These are phyloP conservation scores for Temnothorax ravouxi DNA, from an alignment of 2,888 invertebrate genomes.

Conservation along the genomic window DNA sequence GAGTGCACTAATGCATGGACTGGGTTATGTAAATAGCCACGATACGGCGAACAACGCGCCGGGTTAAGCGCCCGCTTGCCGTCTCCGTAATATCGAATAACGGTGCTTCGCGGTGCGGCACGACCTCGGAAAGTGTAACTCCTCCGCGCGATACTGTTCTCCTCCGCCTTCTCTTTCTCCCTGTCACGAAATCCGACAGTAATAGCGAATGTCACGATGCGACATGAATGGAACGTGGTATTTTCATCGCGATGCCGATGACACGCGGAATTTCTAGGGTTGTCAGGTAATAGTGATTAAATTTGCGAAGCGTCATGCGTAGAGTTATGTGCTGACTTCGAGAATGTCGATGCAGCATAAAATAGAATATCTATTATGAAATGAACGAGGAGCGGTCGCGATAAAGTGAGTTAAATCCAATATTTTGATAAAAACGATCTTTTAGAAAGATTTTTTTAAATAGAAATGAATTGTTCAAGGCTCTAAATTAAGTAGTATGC, in stretches of 20 bases:
- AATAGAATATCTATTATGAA: background rate
- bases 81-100: conserved; percentile 48
- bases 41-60: conserved; percentile 46
- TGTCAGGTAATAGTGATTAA: conserved; percentile 14
- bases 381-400: background rate
- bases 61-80: conserved; percentile 30
- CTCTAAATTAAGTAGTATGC: background rate
- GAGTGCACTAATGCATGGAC: conserved; percentile 43
- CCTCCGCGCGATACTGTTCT: conserved; percentile 16
- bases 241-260: conserved; percentile 38
- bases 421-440: background rate
- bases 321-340: background rate
- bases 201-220: conserved; percentile 21
- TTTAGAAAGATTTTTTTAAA: background rate
- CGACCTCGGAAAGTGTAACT: conserved; percentile 39
- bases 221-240: conserved; percentile 43
- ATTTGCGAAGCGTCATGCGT: conserved; percentile 9
- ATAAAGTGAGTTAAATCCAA: background rate
- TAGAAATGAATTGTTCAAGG: background rate
- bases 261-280: conserved; percentile 29
- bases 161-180: background rate
- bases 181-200: background rate
- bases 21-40: conserved; percentile 54
- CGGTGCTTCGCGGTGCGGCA: conserved; percentile 29
- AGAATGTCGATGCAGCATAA: background rate